Base-by-base conservation (phyloP, 92 coral and sea anemone species). In the Epizoanthus ramosus region DNA sequence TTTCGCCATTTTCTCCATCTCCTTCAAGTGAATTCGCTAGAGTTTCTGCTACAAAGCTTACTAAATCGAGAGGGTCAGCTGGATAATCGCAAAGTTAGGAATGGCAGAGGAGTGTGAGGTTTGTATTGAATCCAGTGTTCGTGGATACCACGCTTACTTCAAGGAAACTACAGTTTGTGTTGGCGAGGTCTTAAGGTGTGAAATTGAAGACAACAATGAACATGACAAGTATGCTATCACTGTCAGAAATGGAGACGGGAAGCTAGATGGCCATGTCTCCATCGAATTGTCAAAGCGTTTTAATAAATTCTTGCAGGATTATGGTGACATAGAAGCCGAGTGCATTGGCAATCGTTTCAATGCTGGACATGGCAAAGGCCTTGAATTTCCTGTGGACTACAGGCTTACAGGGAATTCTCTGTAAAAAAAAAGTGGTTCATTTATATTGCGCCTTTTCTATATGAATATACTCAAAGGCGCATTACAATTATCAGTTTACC, bases 371-470 rank as follows among this genome's bases (percentile, higher is more conserved):
- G 92, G 89, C 35, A 89, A 89, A 72, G 92, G 89, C 57, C 79
- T 85, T 54, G 89, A 89, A 82, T 52, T 89, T 73, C 92, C 89
- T 53, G 89, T 89, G 84, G 92, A 89, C 84, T 89, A 89, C 74
- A 89, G 74, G 67, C 86, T 89, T 52, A 53, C 73, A 21, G 91
- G 77, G 45, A 88, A 83, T 72, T 12, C 17, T 45, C 64, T 58
- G 84, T 83, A 87, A n/a, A 47, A 39, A 5, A 79, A 88, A 81
- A 84, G n/a, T n/a, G n/a, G n/a, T n/a, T n/a, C n/a, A n/a, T n/a
- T n/a, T n/a, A n/a, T n/a, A n/a, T n/a, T n/a, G n/a, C n/a, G n/a
- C n/a, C n/a, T n/a, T n/a, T n/a, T n/a, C n/a, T n/a, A n/a, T n/a
- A n/a, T n/a, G n/a, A n/a, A n/a, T n/a, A n/a, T n/a, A n/a, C n/a